Base-by-base conservation (phyloP, 2,797 vertebrate species). In the Tarsius wallacei region DNA sequence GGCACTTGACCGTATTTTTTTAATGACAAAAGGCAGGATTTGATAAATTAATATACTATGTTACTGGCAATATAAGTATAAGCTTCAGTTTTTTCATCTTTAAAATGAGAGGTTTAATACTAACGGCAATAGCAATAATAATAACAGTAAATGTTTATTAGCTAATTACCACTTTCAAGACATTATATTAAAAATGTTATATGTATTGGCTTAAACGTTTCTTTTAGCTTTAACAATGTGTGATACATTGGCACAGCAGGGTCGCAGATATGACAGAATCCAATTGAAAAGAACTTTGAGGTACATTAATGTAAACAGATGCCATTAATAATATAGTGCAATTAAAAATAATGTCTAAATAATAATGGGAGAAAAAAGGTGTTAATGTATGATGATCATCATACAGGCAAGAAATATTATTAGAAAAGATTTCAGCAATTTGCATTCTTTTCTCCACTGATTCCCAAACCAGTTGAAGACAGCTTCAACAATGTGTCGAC, bases 281-380 rank as follows among this genome's bases (percentile, higher is more conserved):
- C 77, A 22, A 87, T 6, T 1, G 17, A 95, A 13, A n/a, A 91
- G 28, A 91, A 70, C 21, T 76, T 76, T 76, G 47, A 95, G 36
- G 71, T 47, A 28, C 19, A 96, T 83, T 86, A 73, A 92, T 24
- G 19, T 26, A 70, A 94, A 63, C 1, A 33, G 26, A 76, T 71
- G 11, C 17, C 68, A 84, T 84, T 91, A 91, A 71, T 59, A 77
- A 93, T 61, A 8, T 9, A 42, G 85, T 71, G 10, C 6, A 90
- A 77, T 82, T 95, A 96, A 85, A 93, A 93, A 59, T 68, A 81
- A 49, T 59, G 28, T 42, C 70, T 95, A 84, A 73, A 49, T 84
- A 90, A 85, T 64, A 70, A 47, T 1, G 4, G 53, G 21, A 7
- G 0, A 7, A 83, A 85, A n/a, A 68, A n/a, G 7, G 8, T 87